Evolutionary conservation across 2,113 vertebrate species (phyloP).

Genomic region (Leptobrachium ailaonicum): DNA sequence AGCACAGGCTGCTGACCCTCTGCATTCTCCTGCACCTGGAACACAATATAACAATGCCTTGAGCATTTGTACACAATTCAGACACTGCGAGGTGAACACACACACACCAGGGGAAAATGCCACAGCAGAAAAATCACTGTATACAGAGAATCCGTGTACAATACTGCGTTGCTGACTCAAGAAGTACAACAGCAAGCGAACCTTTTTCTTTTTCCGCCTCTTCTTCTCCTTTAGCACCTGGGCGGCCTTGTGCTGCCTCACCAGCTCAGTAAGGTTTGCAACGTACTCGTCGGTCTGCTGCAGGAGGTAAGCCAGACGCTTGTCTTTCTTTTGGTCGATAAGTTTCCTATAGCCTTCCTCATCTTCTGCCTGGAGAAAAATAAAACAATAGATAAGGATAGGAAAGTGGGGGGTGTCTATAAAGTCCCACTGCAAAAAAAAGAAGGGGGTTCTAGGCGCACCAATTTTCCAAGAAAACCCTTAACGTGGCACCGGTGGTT

Average conservation of each 20-base stretch:
- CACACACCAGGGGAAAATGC: neutral
- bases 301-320: constrained; percentile 92
- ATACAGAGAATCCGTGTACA: neutral
- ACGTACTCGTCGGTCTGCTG: constrained; percentile 98
- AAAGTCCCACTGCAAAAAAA: no score
- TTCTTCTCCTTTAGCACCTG: constrained; percentile 96
- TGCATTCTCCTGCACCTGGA: constrained; percentile 77
- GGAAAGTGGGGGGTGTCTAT: no score
- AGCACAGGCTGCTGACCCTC: constrained; percentile 77
- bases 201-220: constrained; percentile 96
- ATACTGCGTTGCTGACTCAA: no score
- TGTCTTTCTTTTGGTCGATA: constrained; percentile 98
- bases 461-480: no score
- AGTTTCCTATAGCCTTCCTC: constrained; percentile 97
- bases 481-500: no score
- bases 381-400: neutral
- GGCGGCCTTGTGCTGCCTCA: constrained; percentile 90
- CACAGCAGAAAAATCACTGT: neutral
- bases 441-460: no score
- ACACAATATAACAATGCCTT: neutral
- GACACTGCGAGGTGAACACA: no score
- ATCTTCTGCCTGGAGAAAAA: constrained; percentile 79
- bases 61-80: no score
- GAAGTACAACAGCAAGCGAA: constrained; percentile 9
- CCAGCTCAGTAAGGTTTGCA: constrained; percentile 93